A percentile compares a stretch with the other conserved stretches of the same genome.
Evolutionary conservation across 2,113 vertebrate genomes (phyloP).

Genomic region (Microcebus ravelobensis): DNA sequence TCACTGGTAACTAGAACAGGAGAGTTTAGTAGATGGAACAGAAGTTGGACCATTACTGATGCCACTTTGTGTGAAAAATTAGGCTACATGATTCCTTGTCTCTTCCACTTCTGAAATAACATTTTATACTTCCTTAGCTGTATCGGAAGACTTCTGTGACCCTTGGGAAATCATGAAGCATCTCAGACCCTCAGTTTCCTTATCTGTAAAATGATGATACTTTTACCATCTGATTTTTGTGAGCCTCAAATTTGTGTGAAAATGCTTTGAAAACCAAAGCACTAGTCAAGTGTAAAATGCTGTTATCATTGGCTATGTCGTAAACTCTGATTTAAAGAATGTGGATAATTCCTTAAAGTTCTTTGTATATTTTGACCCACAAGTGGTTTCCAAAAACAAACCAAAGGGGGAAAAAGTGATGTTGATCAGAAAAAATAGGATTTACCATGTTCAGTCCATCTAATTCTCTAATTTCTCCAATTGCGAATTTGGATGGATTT

Average conservation of each 20-base stretch:
- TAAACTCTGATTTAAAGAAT: neutral
- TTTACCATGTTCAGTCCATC: neutral
- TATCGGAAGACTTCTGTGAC: neutral
- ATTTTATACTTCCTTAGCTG: neutral
- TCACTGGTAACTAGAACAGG: neutral
- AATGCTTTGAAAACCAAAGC: constrained; percentile 36
- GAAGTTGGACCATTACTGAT: neutral
- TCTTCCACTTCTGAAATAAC: constrained; percentile 40
- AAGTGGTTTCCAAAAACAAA: neutral
- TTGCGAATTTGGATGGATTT: neutral
- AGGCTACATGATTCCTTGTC: neutral
- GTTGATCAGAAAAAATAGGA: neutral
- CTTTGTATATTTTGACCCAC: neutral
- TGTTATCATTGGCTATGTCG: neutral
- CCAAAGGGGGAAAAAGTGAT: neutral
- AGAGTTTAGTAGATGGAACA: neutral
- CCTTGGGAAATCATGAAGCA: neutral
- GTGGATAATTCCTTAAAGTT: neutral
- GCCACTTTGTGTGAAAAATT: neutral
- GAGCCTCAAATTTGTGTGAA: neutral
- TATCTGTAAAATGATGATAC: neutral
- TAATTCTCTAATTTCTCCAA: neutral
- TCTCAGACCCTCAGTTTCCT: constrained; percentile 4
- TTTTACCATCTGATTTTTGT: constrained; percentile 4
- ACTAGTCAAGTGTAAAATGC: neutral